Evolutionary conservation across 2,113 vertebrate genomes (phyloP).

Genomic region (Prunella himalayana): DNA sequence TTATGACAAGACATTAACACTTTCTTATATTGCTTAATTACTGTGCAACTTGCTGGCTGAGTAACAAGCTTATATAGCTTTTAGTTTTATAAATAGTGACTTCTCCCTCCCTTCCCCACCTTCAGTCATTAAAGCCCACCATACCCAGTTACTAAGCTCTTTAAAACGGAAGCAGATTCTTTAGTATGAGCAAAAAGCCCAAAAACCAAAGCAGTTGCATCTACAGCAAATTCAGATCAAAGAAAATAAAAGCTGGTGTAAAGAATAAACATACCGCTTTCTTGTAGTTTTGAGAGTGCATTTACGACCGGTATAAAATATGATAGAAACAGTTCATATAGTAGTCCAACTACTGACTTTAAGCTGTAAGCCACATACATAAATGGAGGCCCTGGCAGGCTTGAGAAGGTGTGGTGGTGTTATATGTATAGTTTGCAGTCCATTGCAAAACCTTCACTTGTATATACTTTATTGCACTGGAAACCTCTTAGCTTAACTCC

Average conservation of each 20-base stretch:
- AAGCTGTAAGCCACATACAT: constrained; percentile 87
- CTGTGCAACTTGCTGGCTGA: constrained; percentile 10
- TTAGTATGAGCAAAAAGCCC: constrained; percentile 70
- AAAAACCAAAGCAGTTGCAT: constrained; percentile 74
- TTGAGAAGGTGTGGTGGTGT: constrained; percentile 84
- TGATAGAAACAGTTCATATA: constrained; percentile 92
- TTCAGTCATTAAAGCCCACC: constrained; percentile 30
- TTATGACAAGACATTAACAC: neutral
- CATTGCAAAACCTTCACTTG: constrained; percentile 86
- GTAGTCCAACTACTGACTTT: constrained; percentile 94
- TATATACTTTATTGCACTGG: constrained; percentile 82
- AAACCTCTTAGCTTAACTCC: constrained; percentile 83
- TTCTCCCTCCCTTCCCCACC: neutral
- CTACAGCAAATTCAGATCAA: constrained; percentile 80
- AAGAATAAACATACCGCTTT: constrained; percentile 95
- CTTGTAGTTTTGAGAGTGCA: constrained; percentile 91
- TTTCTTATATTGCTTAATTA: constrained; percentile 9
- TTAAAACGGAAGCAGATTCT: constrained; percentile 18
- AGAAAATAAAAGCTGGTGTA: constrained; percentile 85
- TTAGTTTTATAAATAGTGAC: neutral
- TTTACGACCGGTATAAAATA: constrained; percentile 92
- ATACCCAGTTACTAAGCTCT: constrained; percentile 16
- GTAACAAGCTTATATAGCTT: neutral
- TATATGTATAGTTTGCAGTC: constrained; percentile 83
- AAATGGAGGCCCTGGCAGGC: constrained; percentile 86